Base-by-base conservation (phyloP, 2,797 vertebrate genomes). In the Apogon talboti region DNA sequence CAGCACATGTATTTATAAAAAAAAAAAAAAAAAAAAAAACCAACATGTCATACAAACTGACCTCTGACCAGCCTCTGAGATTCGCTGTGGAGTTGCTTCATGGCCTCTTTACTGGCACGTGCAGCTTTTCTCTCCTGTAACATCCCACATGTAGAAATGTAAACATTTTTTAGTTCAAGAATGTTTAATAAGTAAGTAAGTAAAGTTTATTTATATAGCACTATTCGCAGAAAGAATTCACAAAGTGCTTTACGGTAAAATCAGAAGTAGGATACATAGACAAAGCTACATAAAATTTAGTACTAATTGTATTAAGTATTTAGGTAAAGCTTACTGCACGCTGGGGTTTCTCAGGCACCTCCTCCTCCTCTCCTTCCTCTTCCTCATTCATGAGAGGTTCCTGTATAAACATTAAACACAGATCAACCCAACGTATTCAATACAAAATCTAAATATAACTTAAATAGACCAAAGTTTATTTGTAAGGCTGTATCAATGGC, bases 11-110 rank as follows among this genome's bases (percentile, higher is more conserved):
- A 54, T 2, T 18, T 13, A 46, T 1, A 18, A 21, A 21, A 21
- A 21, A 21, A 2, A 21, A 21, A 21, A 21, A 2, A 21, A 21
- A 16, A 11, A 3, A 59, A 1, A 47, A 44, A 0, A 24, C 0
- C 11, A 6, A 14, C 1, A 7, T 19, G 24, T 43, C 0, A 9
- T 57, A n/a, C 43, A 10, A 15, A 81, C 91, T 92, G 92, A 99
- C 98, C 97, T 96, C 97, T 90, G 77, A 99, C 58, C 57, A 99
- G 94, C 61, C 96, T 90, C 82, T 99, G 98, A 45, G 91, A 95
- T 74, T 98, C 98, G 74, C 98, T 98, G 46, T 99, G 97, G 1
- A 99, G 91, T 14, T 95, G 95, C 89, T 95, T 98, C 85, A 98
- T 94, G 0, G 96, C 96, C 73, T 99, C 97, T 82, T 95, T 98